A percentile compares a stretch with the other conserved stretches of the same genome.
These are phyloP conservation scores for Tetranychus urticae DNA, from an alignment of 1,140 invertebrate species.

Conservation along the genomic window DNA sequence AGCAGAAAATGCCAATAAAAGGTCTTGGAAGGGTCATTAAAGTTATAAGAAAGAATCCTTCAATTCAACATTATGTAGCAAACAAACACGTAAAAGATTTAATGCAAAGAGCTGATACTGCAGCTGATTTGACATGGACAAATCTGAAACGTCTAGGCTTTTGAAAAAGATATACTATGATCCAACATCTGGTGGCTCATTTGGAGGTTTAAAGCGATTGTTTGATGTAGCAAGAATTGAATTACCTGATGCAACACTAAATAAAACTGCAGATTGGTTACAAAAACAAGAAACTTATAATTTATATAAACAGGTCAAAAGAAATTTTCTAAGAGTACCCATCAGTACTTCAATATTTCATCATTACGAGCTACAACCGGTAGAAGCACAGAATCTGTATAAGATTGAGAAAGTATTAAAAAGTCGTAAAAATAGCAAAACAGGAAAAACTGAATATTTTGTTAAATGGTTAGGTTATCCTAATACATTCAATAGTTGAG, in stretches of 20 bases:
- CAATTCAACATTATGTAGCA: too few species aligned
- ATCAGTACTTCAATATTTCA: neutral
- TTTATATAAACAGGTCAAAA: constrained; percentile 9
- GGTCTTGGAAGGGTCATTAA: too few species aligned
- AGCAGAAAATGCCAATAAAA: too few species aligned
- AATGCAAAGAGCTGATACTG: too few species aligned
- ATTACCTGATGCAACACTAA: neutral
- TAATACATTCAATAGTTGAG: too few species aligned
- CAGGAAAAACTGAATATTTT: neutral
- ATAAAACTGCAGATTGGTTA: constrained; percentile 8
- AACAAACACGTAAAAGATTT: too few species aligned
- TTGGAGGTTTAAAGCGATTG: neutral
- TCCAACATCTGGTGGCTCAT: neutral
- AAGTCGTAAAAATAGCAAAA: neutral
- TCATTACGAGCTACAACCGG: neutral
- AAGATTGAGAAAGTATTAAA: neutral
- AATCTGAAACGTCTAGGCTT: neutral
- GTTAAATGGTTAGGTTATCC: neutral
- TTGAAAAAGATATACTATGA: neutral
- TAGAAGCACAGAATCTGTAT: neutral
- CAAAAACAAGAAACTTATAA: constrained; percentile 13
- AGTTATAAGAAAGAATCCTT: too few species aligned
- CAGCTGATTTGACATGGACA: neutral
- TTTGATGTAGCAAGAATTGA: neutral
- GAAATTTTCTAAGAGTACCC: constrained; percentile 11